Percentiles rank a stretch among this genome's conserved stretches.
phyloP scores from a whole-genome alignment of 2,797 vertebrate genomes.

The Fundulus diaphanus region DNA sequence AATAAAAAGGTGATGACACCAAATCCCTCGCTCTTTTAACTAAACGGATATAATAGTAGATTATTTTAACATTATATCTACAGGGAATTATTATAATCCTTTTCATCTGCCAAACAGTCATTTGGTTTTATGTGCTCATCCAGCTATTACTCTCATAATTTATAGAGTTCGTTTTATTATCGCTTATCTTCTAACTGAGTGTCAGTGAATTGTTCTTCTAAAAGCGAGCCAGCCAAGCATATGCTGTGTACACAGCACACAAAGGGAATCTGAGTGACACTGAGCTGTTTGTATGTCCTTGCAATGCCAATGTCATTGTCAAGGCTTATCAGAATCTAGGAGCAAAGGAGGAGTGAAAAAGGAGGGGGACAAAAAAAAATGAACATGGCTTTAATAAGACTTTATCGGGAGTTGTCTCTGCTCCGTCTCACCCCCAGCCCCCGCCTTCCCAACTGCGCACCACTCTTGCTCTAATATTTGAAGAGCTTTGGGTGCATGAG shows the following conservation, averaged over 20 bases:
- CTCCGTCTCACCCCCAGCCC: slow-evolving; percentile 31
- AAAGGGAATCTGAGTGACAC: slow-evolving; percentile 64
- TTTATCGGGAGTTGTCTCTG: slow-evolving; percentile 76
- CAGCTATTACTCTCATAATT: background rate
- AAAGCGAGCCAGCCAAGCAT: slow-evolving; percentile 14
- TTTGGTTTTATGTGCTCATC: background rate
- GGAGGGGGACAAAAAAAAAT: slow-evolving; percentile 39
- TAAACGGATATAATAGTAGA: slow-evolving; percentile 1
- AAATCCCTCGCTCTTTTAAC: slow-evolving; percentile 14
- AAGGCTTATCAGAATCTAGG: slow-evolving; percentile 77
- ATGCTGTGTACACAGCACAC: slow-evolving; percentile 49
- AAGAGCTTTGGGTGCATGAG: slow-evolving; percentile 69
- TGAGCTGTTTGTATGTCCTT: slow-evolving; percentile 74
- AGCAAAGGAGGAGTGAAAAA: slow-evolving; percentile 41
- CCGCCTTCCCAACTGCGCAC: slow-evolving; percentile 40
- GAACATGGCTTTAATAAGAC: slow-evolving; percentile 78
- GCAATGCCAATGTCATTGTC: slow-evolving; percentile 77
- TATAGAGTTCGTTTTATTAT: slow-evolving; percentile 6
- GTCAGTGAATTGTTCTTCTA: slow-evolving; percentile 3
- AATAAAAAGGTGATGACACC: slow-evolving; percentile 28
- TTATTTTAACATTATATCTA: slow-evolving; percentile 10
- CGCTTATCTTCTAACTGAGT: slow-evolving; percentile 1
- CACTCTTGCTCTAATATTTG: slow-evolving; percentile 77
- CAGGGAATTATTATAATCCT: background rate
- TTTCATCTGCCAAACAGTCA: background rate